Evolutionary conservation across 2,113 vertebrate species (phyloP).

Genomic region (cat (Felis catus)): F.catus_Fca126_mat1.0 CM031413.1:24270501-24271000

Average conservation of each 20-base stretch:
- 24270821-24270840: constrained; percentile 69
- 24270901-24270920: constrained; percentile 72
- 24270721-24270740: constrained; percentile 26
- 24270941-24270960: constrained; percentile 45
- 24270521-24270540: constrained; percentile 24
- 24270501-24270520: constrained; percentile 52
- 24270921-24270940: constrained; percentile 56
- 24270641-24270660: neutral
- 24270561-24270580: constrained; percentile 46
- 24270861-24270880: constrained; percentile 69
- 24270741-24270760: constrained; percentile 45
- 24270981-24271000: constrained; percentile 14
- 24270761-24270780: constrained; percentile 65
- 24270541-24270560: constrained; percentile 59
- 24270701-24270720: constrained; percentile 71
- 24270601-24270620: constrained; percentile 53
- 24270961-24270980: neutral
- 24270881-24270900: constrained; percentile 66
- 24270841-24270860: constrained; percentile 77
- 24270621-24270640: constrained; percentile 15
- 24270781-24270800: constrained; percentile 35
- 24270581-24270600: constrained; percentile 50
- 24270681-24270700: constrained; percentile 63
- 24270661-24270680: constrained; percentile 35
- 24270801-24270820: constrained; percentile 59